These are phyloP conservation scores for Drosophila busckii DNA, from an alignment of 1,140 invertebrate genomes.

Conservation along the genomic window DNA sequence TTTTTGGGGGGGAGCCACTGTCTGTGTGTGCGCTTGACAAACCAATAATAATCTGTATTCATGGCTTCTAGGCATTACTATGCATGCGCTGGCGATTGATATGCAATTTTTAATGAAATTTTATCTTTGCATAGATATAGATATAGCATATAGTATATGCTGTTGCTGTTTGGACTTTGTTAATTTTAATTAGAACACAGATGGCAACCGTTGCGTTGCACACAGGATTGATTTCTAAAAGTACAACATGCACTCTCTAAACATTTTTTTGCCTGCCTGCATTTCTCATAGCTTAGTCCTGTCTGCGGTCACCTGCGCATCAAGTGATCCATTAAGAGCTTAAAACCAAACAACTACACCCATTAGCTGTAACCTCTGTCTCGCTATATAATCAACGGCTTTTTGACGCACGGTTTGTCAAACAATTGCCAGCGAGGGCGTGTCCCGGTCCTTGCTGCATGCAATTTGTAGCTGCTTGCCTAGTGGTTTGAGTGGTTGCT, in stretches of 20 bases:
- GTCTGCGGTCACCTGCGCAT: conserved; percentile 35
- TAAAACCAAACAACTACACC: conserved; percentile 55
- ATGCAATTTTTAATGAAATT: conserved; percentile 56
- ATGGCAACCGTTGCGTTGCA: not conserved
- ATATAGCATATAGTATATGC: conserved; percentile 5
- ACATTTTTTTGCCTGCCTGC: no score
- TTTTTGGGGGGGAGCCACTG: not conserved
- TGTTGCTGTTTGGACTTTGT: conserved; percentile 26
- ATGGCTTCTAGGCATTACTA: conserved; percentile 57
- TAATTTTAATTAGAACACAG: conserved; percentile 48
- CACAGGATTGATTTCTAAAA: not conserved
- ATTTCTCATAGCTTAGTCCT: no score
- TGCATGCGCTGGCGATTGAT: conserved; percentile 29
- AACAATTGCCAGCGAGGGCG: no score
- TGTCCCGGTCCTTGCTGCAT: no score
- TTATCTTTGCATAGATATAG: conserved; percentile 7
- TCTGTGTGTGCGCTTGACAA: conserved; percentile 34
- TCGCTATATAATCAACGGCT: conserved; percentile 59
- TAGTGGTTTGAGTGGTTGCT: conserved; percentile 37
- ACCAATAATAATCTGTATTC: conserved; percentile 77
- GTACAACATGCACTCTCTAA: no score
- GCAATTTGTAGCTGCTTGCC: conserved; percentile 17
- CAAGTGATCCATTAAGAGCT: conserved; percentile 73
- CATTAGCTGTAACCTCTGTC: conserved; percentile 45
- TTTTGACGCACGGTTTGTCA: conserved; percentile 64